A percentile compares a stretch with the other conserved stretches of the same genome.
These are phyloP conservation scores for Petaurus breviceps DNA, from an alignment of 2,113 vertebrate species.

Conservation along the genomic window DNA sequence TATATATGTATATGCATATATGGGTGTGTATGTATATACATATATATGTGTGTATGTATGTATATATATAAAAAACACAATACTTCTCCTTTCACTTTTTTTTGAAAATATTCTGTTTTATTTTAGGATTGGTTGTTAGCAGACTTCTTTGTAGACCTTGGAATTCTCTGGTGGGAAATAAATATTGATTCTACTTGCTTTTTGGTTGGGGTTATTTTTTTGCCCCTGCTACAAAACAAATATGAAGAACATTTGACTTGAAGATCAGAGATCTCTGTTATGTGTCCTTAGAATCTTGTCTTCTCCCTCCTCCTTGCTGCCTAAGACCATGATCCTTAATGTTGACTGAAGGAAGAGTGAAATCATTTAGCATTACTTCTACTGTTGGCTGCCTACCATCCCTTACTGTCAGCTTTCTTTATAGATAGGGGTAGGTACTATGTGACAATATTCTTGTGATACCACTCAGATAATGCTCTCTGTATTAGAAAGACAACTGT, in stretches of 20 bases:
- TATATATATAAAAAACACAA: no score
- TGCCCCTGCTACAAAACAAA: not conserved
- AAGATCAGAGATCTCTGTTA: not conserved
- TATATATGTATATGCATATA: no score
- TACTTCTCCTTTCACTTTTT: not conserved
- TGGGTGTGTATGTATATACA: no score
- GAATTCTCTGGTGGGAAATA: not conserved
- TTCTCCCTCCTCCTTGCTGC: not conserved
- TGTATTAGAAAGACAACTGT: not conserved
- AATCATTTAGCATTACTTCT: not conserved
- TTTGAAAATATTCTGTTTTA: not conserved
- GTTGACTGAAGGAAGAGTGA: not conserved
- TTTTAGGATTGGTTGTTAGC: not conserved
- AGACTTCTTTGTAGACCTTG: not conserved
- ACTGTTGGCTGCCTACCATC: not conserved
- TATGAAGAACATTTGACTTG: not conserved
- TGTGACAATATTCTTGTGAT: not conserved
- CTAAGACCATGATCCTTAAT: not conserved
- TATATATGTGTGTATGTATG: no score
- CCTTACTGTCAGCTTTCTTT: not conserved
- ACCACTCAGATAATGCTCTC: not conserved
- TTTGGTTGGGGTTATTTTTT: no score
- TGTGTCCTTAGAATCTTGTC: not conserved
- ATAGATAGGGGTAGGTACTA: not conserved
- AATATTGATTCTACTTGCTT: not conserved